These are phyloP conservation scores for Tenthredo notha DNA, from an alignment of 2,888 invertebrate genomes.

Conservation along the genomic window DNA sequence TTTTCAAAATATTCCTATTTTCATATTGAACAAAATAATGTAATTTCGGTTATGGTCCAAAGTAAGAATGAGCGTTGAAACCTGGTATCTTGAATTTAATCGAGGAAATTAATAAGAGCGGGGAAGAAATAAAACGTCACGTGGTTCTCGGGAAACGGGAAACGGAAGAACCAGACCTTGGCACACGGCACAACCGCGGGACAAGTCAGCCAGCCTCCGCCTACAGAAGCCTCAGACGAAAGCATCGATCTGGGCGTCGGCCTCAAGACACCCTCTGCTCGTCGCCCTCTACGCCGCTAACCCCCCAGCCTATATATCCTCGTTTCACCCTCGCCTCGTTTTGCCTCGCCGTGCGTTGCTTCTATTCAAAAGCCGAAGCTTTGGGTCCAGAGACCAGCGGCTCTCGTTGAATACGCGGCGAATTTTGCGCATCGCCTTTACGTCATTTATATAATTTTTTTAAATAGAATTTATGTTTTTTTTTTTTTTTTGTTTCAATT, in stretches of 20 bases:
- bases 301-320: slow-evolving; percentile 54
- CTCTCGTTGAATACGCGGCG: neutral
- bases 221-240: slow-evolving; percentile 74
- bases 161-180: slow-evolving; percentile 40
- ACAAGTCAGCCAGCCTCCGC: slow-evolving; percentile 66
- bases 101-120: slow-evolving; percentile 1
- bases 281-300: slow-evolving; percentile 47
- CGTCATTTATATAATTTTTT: neutral
- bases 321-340: slow-evolving; percentile 53
- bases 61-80: slow-evolving; percentile 7
- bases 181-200: slow-evolving; percentile 55
- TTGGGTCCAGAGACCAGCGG: slow-evolving; percentile 12
- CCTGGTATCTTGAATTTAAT: slow-evolving; percentile 12
- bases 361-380: slow-evolving; percentile 11
- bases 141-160: slow-evolving; percentile 13
- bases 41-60: neutral
- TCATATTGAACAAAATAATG: neutral
- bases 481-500: neutral
- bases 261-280: slow-evolving; percentile 69
- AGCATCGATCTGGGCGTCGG: slow-evolving; percentile 77
- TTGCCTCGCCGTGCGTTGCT: slow-evolving; percentile 49
- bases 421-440: neutral
- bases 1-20: neutral
- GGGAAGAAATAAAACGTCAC: slow-evolving; percentile 30
- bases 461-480: neutral